Percentiles rank a stretch among this genome's conserved stretches.
phyloP scores from a whole-genome alignment of 1,140 invertebrate species.

The Drosophila sucinea region DNA sequence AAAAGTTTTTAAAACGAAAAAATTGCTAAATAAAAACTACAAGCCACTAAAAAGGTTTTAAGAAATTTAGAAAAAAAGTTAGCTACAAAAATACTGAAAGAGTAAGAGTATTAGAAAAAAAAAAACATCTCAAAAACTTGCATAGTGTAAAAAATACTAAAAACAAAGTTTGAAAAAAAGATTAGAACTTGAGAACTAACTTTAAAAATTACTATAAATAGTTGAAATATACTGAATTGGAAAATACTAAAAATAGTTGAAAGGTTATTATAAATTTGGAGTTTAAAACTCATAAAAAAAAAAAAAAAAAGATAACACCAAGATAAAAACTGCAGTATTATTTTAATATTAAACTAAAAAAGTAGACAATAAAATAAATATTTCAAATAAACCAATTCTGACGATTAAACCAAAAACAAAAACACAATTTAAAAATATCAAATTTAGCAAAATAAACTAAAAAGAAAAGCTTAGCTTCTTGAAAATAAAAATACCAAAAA shows the following conservation, averaged over 20 bases:
- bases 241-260: constrained; percentile 43
- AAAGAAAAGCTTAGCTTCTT: constrained; percentile 66
- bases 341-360: constrained; percentile 35
- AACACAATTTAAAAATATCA: constrained; percentile 23
- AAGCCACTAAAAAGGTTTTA: constrained; percentile 10
- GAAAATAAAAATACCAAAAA: constrained; percentile 20
- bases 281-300: constrained; percentile 11
- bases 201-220: constrained; percentile 15
- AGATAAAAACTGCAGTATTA: constrained; percentile 50
- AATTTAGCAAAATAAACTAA: constrained; percentile 44
- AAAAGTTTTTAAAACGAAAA: constrained; percentile 45
- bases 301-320: constrained; percentile 36
- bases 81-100: constrained; percentile 9
- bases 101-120: not conserved
- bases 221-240: constrained; percentile 35
- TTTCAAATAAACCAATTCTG: constrained; percentile 27
- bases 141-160: not conserved
- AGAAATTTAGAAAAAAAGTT: constrained; percentile 11
- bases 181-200: constrained; percentile 14
- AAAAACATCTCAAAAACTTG: not conserved
- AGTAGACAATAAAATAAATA: constrained; percentile 53
- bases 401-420: constrained; percentile 16
- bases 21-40: constrained; percentile 4
- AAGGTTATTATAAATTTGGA: constrained; percentile 1
- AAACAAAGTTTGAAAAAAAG: not conserved